A percentile compares a stretch with the other conserved stretches of the same genome.
phyloP scores from a whole-genome alignment of 1,140 invertebrate genomes.

The fruit fly (Drosophila melanogaster) region DNA sequence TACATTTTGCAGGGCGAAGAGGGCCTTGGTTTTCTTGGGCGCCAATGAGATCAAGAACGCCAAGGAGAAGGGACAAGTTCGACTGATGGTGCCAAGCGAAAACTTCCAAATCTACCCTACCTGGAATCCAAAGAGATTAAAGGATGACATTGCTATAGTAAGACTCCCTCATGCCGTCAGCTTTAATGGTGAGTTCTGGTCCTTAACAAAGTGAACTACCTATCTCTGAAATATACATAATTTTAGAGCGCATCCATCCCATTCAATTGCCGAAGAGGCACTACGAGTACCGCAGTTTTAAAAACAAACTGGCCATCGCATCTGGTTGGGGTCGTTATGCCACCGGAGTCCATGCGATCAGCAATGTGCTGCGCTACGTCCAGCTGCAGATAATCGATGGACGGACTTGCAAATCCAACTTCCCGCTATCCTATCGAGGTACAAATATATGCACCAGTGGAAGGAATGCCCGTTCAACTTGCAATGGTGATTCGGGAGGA shows the following conservation, averaged over 20 bases:
- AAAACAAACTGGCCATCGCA: slow-evolving; percentile 81
- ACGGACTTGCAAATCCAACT: slow-evolving; percentile 86
- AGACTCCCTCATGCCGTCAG: slow-evolving; percentile 85
- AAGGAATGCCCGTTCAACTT: slow-evolving; percentile 76
- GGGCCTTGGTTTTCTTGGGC: slow-evolving; percentile 84
- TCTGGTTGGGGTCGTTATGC: slow-evolving; percentile 86
- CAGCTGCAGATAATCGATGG: slow-evolving; percentile 86
- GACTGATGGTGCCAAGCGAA: slow-evolving; percentile 78
- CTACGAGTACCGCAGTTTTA: slow-evolving; percentile 82
- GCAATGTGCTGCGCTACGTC: slow-evolving; percentile 82
- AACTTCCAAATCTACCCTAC: slow-evolving; percentile 85
- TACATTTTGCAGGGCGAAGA: slow-evolving; percentile 60
- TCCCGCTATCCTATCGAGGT: slow-evolving; percentile 85
- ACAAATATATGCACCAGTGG: slow-evolving; percentile 85
- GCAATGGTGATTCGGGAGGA: slow-evolving; percentile 85
- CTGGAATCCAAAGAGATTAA: slow-evolving; percentile 83
- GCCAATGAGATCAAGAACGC: slow-evolving; percentile 85
- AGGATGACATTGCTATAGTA: slow-evolving; percentile 87
- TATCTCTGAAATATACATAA: neutral
- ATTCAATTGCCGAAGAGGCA: slow-evolving; percentile 84
- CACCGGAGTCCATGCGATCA: slow-evolving; percentile 83
- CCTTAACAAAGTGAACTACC: neutral
- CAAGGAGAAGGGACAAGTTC: slow-evolving; percentile 80
- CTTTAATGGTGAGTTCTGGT: slow-evolving; percentile 83
- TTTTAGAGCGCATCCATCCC: slow-evolving; percentile 85